A percentile compares a stretch with the other conserved stretches of the same genome.
phyloP scores from a whole-genome alignment of 2,113 vertebrate genomes.

The Anguilla rostrata region DNA sequence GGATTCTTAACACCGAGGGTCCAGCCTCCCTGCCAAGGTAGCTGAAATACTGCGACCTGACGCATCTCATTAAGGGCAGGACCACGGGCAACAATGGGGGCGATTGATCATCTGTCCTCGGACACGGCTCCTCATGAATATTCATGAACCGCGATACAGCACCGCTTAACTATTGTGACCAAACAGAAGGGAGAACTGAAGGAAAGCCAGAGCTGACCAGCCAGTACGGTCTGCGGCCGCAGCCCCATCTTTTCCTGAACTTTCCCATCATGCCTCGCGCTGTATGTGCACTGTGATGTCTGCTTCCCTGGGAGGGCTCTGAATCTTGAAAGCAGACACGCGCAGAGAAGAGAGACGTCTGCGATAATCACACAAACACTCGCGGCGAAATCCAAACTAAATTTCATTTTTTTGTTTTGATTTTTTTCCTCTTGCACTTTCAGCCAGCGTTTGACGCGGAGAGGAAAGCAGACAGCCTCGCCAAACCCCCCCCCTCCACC shows the following conservation, averaged over 20 bases:
- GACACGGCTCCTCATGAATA: background rate
- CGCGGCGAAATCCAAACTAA: slow-evolving; percentile 49
- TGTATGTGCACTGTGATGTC: background rate
- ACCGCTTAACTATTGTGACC: background rate
- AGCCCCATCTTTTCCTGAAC: background rate
- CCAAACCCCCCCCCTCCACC: slow-evolving; percentile 25
- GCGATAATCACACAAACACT: slow-evolving; percentile 41
- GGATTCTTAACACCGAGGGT: no score
- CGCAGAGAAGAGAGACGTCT: slow-evolving; percentile 31
- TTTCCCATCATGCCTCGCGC: background rate
- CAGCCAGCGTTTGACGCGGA: slow-evolving; percentile 40
- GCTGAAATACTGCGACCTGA: no score
- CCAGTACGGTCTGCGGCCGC: no score
- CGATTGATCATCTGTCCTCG: no score
- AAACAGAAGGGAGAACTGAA: background rate
- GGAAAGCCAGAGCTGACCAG: background rate
- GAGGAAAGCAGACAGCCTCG: slow-evolving; percentile 44
- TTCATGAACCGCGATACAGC: background rate
- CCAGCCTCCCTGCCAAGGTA: no score
- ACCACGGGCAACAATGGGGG: background rate
- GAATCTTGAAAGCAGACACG: background rate
- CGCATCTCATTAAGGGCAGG: no score
- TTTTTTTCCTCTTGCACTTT: background rate
- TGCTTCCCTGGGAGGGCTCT: background rate
- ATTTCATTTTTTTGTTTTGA: slow-evolving; percentile 36